phyloP scores from a whole-genome alignment of 1,140 invertebrate genomes.

The Hydropsyche tenuis region DNA sequence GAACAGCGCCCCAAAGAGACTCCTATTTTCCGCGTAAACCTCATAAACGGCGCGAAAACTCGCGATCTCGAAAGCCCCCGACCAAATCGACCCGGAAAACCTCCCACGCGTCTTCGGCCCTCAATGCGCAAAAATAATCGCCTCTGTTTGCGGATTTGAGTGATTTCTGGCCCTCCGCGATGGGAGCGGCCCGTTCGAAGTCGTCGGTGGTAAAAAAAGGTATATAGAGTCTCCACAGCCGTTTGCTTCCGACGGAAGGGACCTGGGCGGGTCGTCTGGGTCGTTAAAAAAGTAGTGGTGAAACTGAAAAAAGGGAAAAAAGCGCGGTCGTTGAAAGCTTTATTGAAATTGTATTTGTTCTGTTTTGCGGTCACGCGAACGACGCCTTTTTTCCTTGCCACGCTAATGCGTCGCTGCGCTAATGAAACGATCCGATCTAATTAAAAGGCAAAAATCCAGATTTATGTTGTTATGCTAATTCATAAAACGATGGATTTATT shows the following conservation, averaged over 20 bases:
- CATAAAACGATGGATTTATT: too few relatives aligned
- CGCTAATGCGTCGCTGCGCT: not conserved
- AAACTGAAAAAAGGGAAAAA: not conserved
- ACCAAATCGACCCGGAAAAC: too few relatives aligned
- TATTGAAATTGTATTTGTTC: slow-evolving; percentile 47
- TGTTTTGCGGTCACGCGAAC: slow-evolving; percentile 35
- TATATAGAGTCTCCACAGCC: not conserved
- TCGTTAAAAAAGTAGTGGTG: not conserved
- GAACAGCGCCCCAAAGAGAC: too few relatives aligned
- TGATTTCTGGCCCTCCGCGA: too few relatives aligned
- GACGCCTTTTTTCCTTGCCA: slow-evolving; percentile 17
- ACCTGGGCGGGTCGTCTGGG: not conserved
- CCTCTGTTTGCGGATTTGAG: not conserved
- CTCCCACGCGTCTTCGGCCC: too few relatives aligned
- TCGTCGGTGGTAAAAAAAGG: not conserved
- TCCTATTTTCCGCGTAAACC: too few relatives aligned
- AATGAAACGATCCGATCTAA: slow-evolving; percentile 17
- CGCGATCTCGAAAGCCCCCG: too few relatives aligned
- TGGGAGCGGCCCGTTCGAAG: too few relatives aligned
- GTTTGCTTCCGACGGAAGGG: too few relatives aligned
- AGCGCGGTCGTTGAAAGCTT: slow-evolving; percentile 43
- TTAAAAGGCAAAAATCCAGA: not conserved
- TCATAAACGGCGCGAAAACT: too few relatives aligned
- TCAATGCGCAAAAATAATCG: too few relatives aligned
- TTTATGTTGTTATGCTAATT: too few relatives aligned